phyloP scores from a whole-genome alignment of 2,888 invertebrate genomes.

The Dolomedes plantarius region DNA sequence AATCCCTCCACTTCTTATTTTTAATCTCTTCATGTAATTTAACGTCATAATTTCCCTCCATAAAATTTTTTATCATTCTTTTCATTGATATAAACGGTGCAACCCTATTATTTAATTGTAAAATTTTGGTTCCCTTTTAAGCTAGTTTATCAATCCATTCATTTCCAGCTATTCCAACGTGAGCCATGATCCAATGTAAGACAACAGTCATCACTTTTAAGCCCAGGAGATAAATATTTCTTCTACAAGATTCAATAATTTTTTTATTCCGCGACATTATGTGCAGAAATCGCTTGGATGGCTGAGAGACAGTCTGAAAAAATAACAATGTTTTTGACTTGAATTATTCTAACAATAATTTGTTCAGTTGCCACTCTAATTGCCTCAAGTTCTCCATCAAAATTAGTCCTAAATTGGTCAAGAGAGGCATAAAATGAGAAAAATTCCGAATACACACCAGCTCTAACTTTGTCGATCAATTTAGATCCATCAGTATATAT shows the following conservation, averaged over 20 bases:
- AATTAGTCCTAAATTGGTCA: neutral
- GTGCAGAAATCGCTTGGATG: conserved; percentile 1
- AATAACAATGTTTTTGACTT: conserved; percentile 9
- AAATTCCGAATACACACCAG: neutral
- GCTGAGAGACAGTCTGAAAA: neutral
- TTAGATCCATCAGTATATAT: conserved; percentile 19
- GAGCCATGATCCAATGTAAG: neutral
- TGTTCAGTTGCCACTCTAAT: conserved; percentile 10
- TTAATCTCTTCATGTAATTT: no score
- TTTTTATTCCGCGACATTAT: conserved; percentile 8
- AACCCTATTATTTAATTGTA: neutral
- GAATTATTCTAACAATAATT: neutral
- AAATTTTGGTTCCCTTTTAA: neutral
- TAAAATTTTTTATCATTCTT: conserved; percentile 5
- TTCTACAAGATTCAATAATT: conserved; percentile 9
- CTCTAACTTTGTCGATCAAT: neutral
- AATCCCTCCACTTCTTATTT: no score
- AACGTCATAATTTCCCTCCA: no score
- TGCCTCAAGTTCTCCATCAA: conserved; percentile 4
- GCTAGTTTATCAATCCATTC: no score
- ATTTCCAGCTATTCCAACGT: no score
- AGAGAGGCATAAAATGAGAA: conserved; percentile 21
- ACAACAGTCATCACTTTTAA: conserved; percentile 7
- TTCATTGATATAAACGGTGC: no score
- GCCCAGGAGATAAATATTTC: no score